Conservation (phyloP, 2,797 vertebrate genomes). For the Fistularia tabacaria region DNA sequence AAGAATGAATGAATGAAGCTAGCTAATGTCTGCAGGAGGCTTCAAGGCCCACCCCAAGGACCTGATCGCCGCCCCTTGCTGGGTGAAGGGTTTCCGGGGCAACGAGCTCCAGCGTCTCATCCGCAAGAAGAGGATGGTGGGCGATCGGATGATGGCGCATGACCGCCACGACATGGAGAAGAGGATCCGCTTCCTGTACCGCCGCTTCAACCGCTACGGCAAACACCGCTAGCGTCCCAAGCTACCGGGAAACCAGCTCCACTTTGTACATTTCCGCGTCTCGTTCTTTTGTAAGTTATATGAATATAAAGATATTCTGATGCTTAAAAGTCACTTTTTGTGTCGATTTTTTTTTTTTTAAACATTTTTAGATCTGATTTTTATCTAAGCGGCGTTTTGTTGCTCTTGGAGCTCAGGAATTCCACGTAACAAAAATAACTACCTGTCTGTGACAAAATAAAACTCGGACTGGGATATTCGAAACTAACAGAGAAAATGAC, state of each 20-base stretch:
- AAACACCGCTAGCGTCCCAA: slow-evolving; percentile 77
- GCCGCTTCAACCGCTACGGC: slow-evolving; percentile 84
- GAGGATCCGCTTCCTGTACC: slow-evolving; percentile 87
- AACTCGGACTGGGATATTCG: no score
- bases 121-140: slow-evolving; percentile 87
- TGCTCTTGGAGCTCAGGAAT: background rate
- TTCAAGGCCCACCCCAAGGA: slow-evolving; percentile 88
- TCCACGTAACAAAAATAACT: background rate
- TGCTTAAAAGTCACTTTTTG: background rate
- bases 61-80: slow-evolving; percentile 81
- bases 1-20: no score
- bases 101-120: slow-evolving; percentile 88
- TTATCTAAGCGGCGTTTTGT: background rate
- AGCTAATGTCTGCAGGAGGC: slow-evolving; percentile 70
- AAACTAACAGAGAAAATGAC: no score
- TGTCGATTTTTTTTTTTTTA: background rate
- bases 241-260: slow-evolving; percentile 7
- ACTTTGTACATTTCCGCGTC: background rate
- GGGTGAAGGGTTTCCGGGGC: slow-evolving; percentile 87
- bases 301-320: background rate
- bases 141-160: slow-evolving; percentile 83
- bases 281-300: background rate
- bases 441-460: no score
- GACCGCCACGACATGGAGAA: slow-evolving; percentile 86
- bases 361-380: no score